Evolutionary conservation across 2,113 vertebrate genomes (phyloP).

Genomic region (Cavia aperea): DNA sequence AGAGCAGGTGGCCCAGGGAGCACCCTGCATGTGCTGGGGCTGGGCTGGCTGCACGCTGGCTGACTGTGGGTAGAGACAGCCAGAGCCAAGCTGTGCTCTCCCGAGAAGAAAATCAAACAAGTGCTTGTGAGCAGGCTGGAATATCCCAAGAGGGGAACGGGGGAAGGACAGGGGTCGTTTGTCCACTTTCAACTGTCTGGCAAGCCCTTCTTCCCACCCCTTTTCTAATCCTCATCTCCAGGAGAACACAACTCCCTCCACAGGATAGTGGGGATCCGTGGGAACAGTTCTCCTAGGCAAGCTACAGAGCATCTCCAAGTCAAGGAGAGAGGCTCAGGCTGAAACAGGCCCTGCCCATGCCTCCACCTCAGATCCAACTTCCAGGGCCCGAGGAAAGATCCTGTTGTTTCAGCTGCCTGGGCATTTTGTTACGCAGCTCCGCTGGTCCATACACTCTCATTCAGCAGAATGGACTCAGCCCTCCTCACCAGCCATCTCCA

Average conservation of each 20-base stretch:
- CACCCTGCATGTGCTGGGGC: not conserved
- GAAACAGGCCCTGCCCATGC: too few relatives aligned
- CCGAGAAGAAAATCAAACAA: not conserved
- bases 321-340: too few relatives aligned
- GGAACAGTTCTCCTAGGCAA: not conserved
- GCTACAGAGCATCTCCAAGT: not conserved
- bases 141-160: not conserved
- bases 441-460: too few relatives aligned
- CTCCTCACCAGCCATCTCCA: too few relatives aligned
- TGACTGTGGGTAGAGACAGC: not conserved
- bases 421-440: too few relatives aligned
- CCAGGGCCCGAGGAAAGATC: too few relatives aligned
- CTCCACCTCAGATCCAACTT: too few relatives aligned
- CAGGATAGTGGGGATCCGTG: not conserved
- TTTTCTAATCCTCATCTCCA: not conserved
- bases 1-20: not conserved
- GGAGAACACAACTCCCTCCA: not conserved
- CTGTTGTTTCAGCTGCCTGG: too few relatives aligned
- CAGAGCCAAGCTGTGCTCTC: not conserved
- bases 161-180: not conserved
- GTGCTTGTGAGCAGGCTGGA: not conserved
- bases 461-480: not conserved
- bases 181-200: fast-evolving
- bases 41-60: not conserved
- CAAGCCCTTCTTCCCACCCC: not conserved